Evolutionary conservation across 1,140 invertebrate genomes (phyloP).

Genomic region (Chlorops oryzae): DNA sequence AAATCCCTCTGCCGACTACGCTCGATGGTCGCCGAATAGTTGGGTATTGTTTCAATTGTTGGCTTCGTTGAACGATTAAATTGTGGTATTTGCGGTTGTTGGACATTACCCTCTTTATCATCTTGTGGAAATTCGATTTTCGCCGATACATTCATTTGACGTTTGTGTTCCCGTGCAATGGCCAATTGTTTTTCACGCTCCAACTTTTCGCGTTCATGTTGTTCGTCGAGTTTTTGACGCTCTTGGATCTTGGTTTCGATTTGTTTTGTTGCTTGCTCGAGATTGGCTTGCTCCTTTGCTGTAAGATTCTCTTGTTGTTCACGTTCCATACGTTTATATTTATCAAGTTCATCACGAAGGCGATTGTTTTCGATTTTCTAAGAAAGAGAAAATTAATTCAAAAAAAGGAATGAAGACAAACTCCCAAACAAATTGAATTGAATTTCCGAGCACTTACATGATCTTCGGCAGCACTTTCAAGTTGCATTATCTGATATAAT

Average conservation of each 20-base stretch:
- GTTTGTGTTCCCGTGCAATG: constrained; percentile 44
- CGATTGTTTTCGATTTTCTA: constrained; percentile 53
- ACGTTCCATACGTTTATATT: constrained; percentile 50
- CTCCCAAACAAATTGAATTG: background rate
- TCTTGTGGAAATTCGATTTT: constrained; percentile 24
- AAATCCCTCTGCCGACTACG: constrained; percentile 54
- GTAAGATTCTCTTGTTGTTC: constrained; percentile 26
- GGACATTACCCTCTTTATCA: constrained; percentile 38
- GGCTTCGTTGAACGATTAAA: constrained; percentile 63
- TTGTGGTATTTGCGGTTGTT: constrained; percentile 45
- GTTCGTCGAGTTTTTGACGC: constrained; percentile 46
- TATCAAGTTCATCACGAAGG: constrained; percentile 51
- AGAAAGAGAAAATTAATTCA: background rate
- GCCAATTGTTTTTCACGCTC: constrained; percentile 46
- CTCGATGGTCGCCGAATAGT: too few relatives aligned
- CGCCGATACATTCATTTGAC: too few relatives aligned
- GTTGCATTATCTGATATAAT: constrained; percentile 53
- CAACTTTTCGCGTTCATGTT: constrained; percentile 46
- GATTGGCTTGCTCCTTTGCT: constrained; percentile 17
- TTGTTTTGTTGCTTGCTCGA: constrained; percentile 28
- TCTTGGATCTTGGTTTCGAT: constrained; percentile 47
- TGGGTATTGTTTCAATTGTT: too few relatives aligned
- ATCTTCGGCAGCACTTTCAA: constrained; percentile 55
- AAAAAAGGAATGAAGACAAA: background rate
- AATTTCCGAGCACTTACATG: constrained; percentile 46